Evolutionary conservation across 1,140 invertebrate genomes (phyloP).

Genomic region (Trichonephila inaurata): DNA sequence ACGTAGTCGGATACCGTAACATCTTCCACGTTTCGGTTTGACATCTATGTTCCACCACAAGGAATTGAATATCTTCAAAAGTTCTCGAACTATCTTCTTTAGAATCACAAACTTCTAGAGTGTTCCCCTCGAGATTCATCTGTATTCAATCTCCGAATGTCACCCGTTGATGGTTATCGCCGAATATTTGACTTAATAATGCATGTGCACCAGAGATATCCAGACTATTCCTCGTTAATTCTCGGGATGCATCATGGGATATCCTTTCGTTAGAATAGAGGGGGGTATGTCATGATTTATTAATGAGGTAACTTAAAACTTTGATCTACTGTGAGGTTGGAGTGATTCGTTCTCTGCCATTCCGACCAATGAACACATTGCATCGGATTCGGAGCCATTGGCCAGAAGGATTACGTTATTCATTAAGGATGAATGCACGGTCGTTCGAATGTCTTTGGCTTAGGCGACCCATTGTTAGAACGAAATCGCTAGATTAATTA

Average conservation of each 20-base stretch:
- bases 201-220: background rate
- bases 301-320: conserved; percentile 47
- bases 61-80: too few species aligned
- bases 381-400: background rate
- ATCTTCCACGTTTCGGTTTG: too few species aligned
- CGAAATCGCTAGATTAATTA: background rate
- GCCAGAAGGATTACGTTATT: background rate
- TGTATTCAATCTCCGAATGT: background rate
- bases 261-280: background rate
- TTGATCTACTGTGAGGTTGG: too few species aligned
- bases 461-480: background rate
- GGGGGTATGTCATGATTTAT: conserved; percentile 15
- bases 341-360: background rate
- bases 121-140: background rate
- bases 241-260: too few species aligned
- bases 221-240: background rate
- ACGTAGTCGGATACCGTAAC: too few species aligned
- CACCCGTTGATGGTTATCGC: background rate
- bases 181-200: conserved; percentile 20
- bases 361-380: background rate
- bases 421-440: background rate
- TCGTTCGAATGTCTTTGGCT: background rate
- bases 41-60: too few species aligned
- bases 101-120: background rate
- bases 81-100: too few species aligned